phyloP scores from a whole-genome alignment of 2,888 invertebrate species.

The Xylota segnis region DNA sequence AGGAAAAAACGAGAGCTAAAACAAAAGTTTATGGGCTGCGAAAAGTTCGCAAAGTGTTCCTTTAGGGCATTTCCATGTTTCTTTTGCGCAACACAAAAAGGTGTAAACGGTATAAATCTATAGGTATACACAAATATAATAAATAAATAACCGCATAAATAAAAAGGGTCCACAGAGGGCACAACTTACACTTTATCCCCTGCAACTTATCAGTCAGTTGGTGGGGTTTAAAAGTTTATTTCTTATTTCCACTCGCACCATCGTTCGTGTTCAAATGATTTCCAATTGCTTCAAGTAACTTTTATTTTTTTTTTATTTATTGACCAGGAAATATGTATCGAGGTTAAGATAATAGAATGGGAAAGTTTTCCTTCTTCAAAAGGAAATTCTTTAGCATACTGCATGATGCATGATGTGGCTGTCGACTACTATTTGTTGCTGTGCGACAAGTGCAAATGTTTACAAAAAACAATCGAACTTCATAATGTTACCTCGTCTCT shows the following conservation, averaged over 20 bases:
- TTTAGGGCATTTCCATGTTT: constrained; percentile 71
- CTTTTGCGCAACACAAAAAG: constrained; percentile 40
- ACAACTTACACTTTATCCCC: constrained; percentile 1
- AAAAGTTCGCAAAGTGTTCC: constrained; percentile 69
- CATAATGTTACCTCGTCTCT: neutral
- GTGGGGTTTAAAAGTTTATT: constrained; percentile 12
- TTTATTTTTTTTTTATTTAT: constrained; percentile 41
- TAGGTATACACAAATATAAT: constrained; percentile 53
- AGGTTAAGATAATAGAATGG: neutral
- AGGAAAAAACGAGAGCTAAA: constrained; percentile 58
- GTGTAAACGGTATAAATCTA: constrained; percentile 52
- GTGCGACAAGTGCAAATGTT: neutral
- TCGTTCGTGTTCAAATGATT: constrained; percentile 18
- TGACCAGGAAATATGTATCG: constrained; percentile 12
- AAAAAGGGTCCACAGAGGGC: constrained; percentile 27
- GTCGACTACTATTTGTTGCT: neutral
- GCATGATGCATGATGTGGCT: too few relatives aligned
- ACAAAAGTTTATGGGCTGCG: constrained; percentile 73
- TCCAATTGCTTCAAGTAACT: constrained; percentile 29
- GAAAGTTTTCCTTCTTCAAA: neutral
- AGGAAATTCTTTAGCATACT: neutral
- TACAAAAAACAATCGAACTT: neutral
- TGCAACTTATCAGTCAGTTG: constrained; percentile 31
- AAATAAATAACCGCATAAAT: constrained; percentile 64
- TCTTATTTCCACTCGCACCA: constrained; percentile 16